Conservation (phyloP, 2,113 vertebrate genomes). For the Accipiter cooperii region DNA sequence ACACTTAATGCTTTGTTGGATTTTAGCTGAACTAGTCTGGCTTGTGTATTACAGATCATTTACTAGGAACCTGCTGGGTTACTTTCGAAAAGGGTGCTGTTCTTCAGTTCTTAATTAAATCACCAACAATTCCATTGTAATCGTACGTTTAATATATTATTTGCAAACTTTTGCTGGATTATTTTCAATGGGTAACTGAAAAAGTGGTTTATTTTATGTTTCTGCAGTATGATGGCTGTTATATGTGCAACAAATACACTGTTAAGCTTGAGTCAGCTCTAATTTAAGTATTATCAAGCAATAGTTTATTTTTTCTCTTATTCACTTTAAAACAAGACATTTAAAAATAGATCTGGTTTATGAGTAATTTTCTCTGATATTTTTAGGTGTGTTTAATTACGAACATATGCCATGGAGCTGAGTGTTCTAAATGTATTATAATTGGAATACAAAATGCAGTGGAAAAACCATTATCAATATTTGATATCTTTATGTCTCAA, state of each 20-base stretch:
- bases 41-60: conserved; percentile 32
- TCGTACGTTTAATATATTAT: not conserved
- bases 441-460: not conserved
- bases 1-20: not conserved
- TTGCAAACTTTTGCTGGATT: not conserved
- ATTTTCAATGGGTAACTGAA: not conserved
- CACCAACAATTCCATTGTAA: conserved; percentile 24
- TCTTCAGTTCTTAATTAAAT: conserved; percentile 57
- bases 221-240: not conserved
- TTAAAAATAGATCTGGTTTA: not conserved
- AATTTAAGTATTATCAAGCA: not conserved
- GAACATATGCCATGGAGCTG: not conserved
- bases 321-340: not conserved
- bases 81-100: conserved; percentile 8
- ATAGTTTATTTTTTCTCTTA: not conserved
- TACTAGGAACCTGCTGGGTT: conserved; percentile 27
- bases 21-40: not conserved
- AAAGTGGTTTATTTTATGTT: not conserved
- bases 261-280: not conserved
- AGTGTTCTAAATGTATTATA: not conserved
- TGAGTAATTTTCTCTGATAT: not conserved
- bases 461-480: not conserved
- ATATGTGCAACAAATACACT: not conserved
- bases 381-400: not conserved
- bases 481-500: not conserved